Evolutionary conservation across 2,797 vertebrate genomes (phyloP).

Genomic region (Euthynnus affinis): DNA sequence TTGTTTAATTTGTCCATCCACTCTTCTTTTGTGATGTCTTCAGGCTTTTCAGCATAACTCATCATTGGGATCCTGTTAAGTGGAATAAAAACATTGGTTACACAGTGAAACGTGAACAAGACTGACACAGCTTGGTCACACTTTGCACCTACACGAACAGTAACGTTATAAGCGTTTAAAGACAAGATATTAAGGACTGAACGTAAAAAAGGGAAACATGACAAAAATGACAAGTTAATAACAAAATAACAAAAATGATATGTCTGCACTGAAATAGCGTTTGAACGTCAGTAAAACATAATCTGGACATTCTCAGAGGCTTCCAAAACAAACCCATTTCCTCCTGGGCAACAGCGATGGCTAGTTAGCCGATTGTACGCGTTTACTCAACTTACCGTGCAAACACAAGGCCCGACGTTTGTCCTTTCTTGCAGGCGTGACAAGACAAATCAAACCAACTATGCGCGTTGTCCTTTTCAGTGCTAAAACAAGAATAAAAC

Average conservation of each 20-base stretch:
- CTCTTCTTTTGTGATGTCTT: conserved; percentile 97
- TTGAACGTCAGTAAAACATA: not conserved
- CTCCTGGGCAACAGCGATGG: conserved; percentile 45
- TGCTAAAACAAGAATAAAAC: not conserved
- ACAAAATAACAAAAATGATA: accelerated
- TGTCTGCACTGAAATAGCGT: not conserved
- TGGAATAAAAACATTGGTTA: conserved; percentile 15
- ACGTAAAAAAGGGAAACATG: not conserved
- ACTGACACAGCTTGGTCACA: conserved; percentile 78
- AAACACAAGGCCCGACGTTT: conserved; percentile 58
- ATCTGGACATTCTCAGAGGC: conserved; percentile 29
- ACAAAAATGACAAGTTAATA: not conserved
- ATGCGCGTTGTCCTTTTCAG: not conserved
- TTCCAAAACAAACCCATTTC: conserved; percentile 80
- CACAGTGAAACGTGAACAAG: conserved; percentile 66
- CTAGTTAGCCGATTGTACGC: conserved; percentile 66
- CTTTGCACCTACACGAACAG: conserved; percentile 63
- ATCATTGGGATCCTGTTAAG: conserved; percentile 87
- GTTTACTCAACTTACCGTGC: conserved; percentile 66
- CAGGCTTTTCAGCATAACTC: conserved; percentile 97
- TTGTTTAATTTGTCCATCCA: conserved; percentile 99
- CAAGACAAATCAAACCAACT: not conserved
- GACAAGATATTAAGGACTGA: not conserved
- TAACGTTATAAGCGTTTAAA: conserved; percentile 9
- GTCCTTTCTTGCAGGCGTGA: conserved; percentile 36